A percentile compares a stretch with the other conserved stretches of the same genome.
Conservation (phyloP, 2,888 invertebrate species). For the Himalopsyche kuldschensis region DNA sequence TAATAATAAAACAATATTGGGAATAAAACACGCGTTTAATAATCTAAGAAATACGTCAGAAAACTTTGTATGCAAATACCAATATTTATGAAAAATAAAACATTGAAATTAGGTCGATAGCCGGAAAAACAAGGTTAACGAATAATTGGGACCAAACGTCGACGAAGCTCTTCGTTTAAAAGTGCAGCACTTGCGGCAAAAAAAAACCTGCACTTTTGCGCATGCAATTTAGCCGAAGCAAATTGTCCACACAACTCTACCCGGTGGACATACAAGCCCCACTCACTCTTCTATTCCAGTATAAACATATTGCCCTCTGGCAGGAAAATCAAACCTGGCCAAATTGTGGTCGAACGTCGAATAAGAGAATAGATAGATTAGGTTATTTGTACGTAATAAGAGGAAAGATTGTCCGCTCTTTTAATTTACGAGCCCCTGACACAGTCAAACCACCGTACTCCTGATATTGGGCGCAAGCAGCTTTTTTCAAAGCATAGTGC, state of each 20-base stretch:
- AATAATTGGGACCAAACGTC: not conserved
- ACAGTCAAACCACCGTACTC: no score
- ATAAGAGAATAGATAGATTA: no score
- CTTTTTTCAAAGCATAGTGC: no score
- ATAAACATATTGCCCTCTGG: not conserved
- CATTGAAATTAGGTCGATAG: not conserved
- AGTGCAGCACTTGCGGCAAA: not conserved
- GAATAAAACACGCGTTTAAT: no score
- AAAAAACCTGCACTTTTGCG: conserved; percentile 25
- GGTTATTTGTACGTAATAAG: no score
- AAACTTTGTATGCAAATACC: no score
- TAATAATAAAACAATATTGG: no score
- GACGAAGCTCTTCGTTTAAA: not conserved
- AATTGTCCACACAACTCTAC: conserved; percentile 22
- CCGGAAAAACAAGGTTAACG: not conserved
- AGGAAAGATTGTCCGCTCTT: no score
- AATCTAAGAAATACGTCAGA: no score
- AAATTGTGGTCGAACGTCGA: not conserved
- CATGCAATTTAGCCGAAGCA: conserved; percentile 35
- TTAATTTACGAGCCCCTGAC: no score
- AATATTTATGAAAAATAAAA: not conserved
- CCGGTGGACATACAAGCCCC: not conserved
- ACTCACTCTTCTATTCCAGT: not conserved
- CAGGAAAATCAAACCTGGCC: not conserved
- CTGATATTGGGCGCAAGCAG: no score